Conservation (phyloP, 2,797 vertebrate genomes). For the Bothrops alternatus region DNA sequence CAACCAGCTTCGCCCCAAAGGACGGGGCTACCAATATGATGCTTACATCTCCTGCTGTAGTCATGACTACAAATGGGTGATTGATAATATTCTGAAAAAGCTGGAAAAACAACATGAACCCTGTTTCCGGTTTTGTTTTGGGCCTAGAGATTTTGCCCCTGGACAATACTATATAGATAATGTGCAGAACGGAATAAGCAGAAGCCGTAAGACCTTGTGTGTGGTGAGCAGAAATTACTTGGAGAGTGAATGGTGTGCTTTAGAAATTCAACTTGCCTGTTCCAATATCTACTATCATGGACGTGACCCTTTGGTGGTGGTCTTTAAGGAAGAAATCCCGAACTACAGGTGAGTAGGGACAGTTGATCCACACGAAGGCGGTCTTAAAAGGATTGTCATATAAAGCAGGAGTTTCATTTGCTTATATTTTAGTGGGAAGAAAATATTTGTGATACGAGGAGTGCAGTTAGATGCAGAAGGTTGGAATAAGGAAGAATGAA, state of each 20-base stretch:
- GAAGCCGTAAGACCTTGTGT: constrained; percentile 53
- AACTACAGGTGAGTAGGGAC: constrained; percentile 42
- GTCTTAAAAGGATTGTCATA: neutral
- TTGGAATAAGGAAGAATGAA: neutral
- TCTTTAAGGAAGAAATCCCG: constrained; percentile 57
- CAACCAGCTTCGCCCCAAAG: neutral
- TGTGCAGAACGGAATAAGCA: constrained; percentile 46
- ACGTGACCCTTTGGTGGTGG: constrained; percentile 48
- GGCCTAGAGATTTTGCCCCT: constrained; percentile 52
- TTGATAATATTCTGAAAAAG: constrained; percentile 28
- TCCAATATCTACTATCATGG: constrained; percentile 45
- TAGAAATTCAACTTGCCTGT: constrained; percentile 54
- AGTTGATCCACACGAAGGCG: neutral
- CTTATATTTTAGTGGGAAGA: neutral
- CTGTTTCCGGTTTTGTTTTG: constrained; percentile 45
- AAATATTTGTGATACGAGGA: too few relatives aligned
- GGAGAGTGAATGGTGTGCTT: constrained; percentile 50
- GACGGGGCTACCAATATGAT: constrained; percentile 40
- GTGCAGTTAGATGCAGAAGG: neutral
- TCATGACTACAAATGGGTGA: constrained; percentile 52
- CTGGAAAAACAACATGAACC: constrained; percentile 39
- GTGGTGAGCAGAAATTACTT: constrained; percentile 46
- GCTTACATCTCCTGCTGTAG: constrained; percentile 54
- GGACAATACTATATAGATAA: constrained; percentile 53
- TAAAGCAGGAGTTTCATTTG: neutral